Evolutionary conservation across 1,140 invertebrate genomes (phyloP).

Genomic region (Drosophila arawakana): DNA sequence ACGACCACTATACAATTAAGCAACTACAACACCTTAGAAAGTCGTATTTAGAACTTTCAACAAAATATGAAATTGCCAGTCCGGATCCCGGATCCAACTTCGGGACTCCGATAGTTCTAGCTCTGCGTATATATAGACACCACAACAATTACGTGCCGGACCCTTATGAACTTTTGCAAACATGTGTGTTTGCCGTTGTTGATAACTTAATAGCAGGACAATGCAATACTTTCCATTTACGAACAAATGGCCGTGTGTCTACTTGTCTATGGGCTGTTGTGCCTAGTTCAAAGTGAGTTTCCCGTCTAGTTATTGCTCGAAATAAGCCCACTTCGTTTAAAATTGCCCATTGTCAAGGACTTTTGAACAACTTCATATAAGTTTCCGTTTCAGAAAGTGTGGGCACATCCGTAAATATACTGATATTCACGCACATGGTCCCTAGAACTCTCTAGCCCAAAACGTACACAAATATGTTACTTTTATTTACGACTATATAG

Average conservation of each 20-base stretch:
- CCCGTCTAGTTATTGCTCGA: constrained; percentile 32
- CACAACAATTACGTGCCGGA: constrained; percentile 26
- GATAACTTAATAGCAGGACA: constrained; percentile 79
- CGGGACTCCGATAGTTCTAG: background rate
- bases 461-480: constrained; percentile 7
- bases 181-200: constrained; percentile 58
- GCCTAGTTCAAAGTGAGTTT: background rate
- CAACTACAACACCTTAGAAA: constrained; percentile 50
- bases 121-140: background rate
- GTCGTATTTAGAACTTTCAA: constrained; percentile 46
- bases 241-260: constrained; percentile 45
- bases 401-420: constrained; percentile 11
- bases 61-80: constrained; percentile 55
- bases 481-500: background rate
- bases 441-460: background rate
- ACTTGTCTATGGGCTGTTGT: background rate
- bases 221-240: constrained; percentile 72
- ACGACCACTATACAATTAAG: constrained; percentile 51
- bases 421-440: constrained; percentile 5
- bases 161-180: constrained; percentile 21
- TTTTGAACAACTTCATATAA: constrained; percentile 58
- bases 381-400: constrained; percentile 35
- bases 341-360: constrained; percentile 65
- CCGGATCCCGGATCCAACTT: background rate
- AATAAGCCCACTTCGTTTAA: constrained; percentile 52